Conservation (phyloP, 35 echinoderm and acorn worm species). For the Apostichopus parvimensis region DNA sequence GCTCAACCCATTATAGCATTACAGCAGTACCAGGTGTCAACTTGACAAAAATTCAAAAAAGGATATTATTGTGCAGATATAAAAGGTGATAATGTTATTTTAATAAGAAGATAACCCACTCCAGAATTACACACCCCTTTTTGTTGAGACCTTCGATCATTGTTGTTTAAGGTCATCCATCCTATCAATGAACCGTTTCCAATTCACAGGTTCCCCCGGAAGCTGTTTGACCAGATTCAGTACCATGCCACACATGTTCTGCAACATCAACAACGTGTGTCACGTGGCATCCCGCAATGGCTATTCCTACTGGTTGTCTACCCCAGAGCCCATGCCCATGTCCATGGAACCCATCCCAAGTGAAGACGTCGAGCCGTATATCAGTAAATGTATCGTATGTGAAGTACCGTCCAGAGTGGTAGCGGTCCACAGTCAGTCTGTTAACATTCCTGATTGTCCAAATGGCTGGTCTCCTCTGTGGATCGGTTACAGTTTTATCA, state of each 20-base stretch:
- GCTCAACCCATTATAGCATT: no score
- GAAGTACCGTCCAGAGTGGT: slow-evolving; percentile 78
- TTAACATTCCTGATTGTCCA: slow-evolving; percentile 85
- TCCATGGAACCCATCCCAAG: slow-evolving; percentile 81
- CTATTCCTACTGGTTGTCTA: slow-evolving; percentile 99
- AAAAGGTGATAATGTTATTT: no score
- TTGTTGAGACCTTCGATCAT: no score
- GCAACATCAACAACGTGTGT: slow-evolving; percentile 95
- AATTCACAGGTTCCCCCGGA: slow-evolving; percentile 70
- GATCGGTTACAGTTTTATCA: slow-evolving; percentile 99
- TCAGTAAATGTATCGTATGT: slow-evolving; percentile 91
- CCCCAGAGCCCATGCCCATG: slow-evolving; percentile 93
- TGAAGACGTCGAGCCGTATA: slow-evolving; percentile 69
- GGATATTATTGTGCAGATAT: no score
- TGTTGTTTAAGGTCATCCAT: background rate
- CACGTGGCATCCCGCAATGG: slow-evolving; percentile 91
- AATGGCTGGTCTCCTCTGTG: slow-evolving; percentile 79
- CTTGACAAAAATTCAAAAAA: no score
- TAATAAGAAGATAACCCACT: no score
- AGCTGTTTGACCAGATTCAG: slow-evolving; percentile 88
- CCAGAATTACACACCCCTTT: no score
- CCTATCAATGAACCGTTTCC: background rate
- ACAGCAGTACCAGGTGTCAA: no score
- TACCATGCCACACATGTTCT: slow-evolving; percentile 99
- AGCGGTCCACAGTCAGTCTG: slow-evolving; percentile 91